Conservation (phyloP, 2,888 invertebrate genomes). For the Nomada flava region DNA sequence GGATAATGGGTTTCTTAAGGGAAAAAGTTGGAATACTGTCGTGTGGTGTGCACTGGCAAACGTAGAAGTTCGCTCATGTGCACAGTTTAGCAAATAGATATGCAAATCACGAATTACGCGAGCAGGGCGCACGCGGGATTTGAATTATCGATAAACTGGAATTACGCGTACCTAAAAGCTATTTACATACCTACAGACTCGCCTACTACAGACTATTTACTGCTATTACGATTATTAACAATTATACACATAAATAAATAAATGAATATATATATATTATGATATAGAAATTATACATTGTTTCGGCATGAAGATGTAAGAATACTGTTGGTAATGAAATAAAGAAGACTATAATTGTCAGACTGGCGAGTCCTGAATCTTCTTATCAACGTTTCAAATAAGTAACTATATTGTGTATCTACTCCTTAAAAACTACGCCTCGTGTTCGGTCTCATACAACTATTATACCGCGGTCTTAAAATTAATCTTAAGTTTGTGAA, state of each 20-base stretch:
- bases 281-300: conserved; percentile 79
- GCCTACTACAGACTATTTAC: conserved; percentile 79
- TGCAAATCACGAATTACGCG: conserved; percentile 50
- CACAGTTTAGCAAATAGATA: conserved; percentile 43
- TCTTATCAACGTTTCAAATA: neutral
- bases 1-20: conserved; percentile 17
- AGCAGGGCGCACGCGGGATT: conserved; percentile 56
- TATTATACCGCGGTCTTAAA: too few species aligned
- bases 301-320: conserved; percentile 78
- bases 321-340: conserved; percentile 81
- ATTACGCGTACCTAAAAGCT: conserved; percentile 76
- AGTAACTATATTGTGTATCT: too few species aligned
- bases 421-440: too few species aligned
- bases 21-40: conserved; percentile 5
- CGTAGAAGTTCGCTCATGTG: conserved; percentile 8
- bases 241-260: conserved; percentile 66
- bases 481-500: neutral
- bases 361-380: conserved; percentile 19
- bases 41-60: neutral
- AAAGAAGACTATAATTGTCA: conserved; percentile 80
- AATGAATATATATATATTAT: conserved; percentile 67
- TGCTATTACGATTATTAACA: conserved; percentile 77
- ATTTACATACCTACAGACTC: conserved; percentile 76
- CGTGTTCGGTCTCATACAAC: too few species aligned
- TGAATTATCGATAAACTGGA: conserved; percentile 71